Evolutionary conservation across 2,113 vertebrate species (phyloP), one percentile per base, ranked within the genome.

Genomic region (Ranitomeya imitator): DNA sequence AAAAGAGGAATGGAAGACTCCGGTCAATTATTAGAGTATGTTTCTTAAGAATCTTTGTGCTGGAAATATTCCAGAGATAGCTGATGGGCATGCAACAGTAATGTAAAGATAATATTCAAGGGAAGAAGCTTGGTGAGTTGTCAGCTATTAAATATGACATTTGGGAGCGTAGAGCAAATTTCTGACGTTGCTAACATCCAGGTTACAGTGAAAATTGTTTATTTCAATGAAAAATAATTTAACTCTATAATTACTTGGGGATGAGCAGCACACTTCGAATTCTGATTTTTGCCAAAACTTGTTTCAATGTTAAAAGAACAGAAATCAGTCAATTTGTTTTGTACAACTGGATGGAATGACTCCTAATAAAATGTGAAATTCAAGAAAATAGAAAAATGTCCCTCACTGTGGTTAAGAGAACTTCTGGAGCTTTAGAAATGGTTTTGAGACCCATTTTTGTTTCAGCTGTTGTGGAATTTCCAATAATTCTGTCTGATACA

Each of bases 121-220:
- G 14, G 45, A 84, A 51, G 26, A 54, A 71, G 63, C 51, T 84
- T 84, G 82, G 21, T 71, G 63, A 84, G 51, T 84, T 84, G 63
- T 71, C 82, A 84, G 82, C 63, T 84, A 69, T 84, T 84, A 84
- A 69, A 84, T 71, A 71, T 71, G 63, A 52, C 82, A 71, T 65
- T 18, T 71, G 82, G 82, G 82, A 84, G 63, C 52, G 18, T 23
- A 63, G 45, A 69, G 18, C 63, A 84, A 71, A 69, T 65, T 84
- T 83, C 52, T 84, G 63, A 84, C 63, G 54, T 18, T 3, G 73
- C 45, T 55, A 71, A 84, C n/a, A 55, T 71, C 45, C 55, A 51
- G 54, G 81, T 83, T 69, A 69, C 26, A 55, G 26, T 0, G 13
- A 84, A 55, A 55, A 54, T 54, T 71, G 63, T 69, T 71, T 84